Percentiles rank a stretch among this genome's conserved stretches.
These are phyloP conservation scores for Tapirus indicus DNA, from an alignment of 2,797 vertebrate genomes.

Conservation along the genomic window DNA sequence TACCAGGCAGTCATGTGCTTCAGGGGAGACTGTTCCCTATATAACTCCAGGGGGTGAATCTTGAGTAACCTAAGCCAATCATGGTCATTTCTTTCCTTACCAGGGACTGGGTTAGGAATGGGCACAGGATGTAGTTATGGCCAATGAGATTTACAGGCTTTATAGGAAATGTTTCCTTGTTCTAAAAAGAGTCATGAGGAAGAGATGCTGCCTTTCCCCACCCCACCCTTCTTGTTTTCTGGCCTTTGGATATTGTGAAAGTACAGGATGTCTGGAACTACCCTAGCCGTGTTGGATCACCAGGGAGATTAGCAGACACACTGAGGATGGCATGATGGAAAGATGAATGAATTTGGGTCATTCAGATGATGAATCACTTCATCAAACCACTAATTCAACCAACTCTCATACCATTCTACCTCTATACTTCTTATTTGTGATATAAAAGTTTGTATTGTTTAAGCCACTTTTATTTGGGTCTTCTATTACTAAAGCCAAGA, in stretches of 20 bases:
- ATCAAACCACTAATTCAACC: background rate
- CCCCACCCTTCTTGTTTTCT: background rate
- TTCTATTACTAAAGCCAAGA: background rate
- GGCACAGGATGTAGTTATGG: background rate
- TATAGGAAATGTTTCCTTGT: background rate
- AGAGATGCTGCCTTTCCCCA: background rate
- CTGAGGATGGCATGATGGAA: background rate
- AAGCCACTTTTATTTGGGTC: background rate
- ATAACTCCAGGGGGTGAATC: background rate
- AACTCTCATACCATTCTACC: background rate
- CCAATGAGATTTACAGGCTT: background rate
- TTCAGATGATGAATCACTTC: background rate
- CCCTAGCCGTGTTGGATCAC: background rate
- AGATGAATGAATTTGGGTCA: background rate
- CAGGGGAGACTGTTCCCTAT: background rate
- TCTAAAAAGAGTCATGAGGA: background rate
- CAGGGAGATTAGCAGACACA: background rate
- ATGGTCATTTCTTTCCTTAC: background rate
- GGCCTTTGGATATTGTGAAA: background rate
- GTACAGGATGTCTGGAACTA: background rate
- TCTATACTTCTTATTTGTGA: background rate
- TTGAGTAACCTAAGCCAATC: background rate
- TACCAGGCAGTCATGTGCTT: background rate
- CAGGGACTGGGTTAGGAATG: background rate
- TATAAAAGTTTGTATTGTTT: background rate